Percentiles rank a stretch among this genome's conserved stretches.
Evolutionary conservation across 2,888 invertebrate genomes (phyloP).

Genomic region (Oasisia sp.): DNA sequence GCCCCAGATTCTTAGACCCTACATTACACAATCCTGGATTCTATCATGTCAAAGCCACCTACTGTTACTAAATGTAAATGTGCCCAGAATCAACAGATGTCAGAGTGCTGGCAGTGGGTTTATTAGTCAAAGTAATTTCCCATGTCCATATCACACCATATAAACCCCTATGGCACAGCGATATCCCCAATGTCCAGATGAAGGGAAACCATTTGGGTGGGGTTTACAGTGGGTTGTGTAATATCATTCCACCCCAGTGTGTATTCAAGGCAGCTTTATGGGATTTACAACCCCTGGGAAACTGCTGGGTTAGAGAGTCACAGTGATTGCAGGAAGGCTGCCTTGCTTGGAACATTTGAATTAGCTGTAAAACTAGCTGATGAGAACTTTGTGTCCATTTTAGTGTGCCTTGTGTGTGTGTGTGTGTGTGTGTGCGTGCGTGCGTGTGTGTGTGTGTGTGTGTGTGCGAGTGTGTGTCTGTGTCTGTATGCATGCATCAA

Average conservation of each 20-base stretch:
- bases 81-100: background rate
- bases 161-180: background rate
- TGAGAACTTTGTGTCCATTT: background rate
- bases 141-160: background rate
- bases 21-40: no score
- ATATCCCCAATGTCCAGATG: background rate
- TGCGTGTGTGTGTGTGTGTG: background rate
- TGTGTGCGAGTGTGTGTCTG: background rate
- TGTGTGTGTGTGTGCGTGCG: background rate
- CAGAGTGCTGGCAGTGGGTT: background rate
- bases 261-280: background rate
- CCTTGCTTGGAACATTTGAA: background rate
- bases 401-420: background rate
- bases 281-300: background rate
- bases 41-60: no score
- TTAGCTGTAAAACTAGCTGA: no score
- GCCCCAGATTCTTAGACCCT: no score
- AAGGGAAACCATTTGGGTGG: background rate
- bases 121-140: background rate
- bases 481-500: background rate
- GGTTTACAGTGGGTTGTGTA: slow-evolving; percentile 6
- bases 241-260: background rate
- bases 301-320: background rate
- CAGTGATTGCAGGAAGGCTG: background rate
- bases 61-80: background rate